phyloP scores from a whole-genome alignment of 2,113 vertebrate species.

The Campylomormyrus numenius region DNA sequence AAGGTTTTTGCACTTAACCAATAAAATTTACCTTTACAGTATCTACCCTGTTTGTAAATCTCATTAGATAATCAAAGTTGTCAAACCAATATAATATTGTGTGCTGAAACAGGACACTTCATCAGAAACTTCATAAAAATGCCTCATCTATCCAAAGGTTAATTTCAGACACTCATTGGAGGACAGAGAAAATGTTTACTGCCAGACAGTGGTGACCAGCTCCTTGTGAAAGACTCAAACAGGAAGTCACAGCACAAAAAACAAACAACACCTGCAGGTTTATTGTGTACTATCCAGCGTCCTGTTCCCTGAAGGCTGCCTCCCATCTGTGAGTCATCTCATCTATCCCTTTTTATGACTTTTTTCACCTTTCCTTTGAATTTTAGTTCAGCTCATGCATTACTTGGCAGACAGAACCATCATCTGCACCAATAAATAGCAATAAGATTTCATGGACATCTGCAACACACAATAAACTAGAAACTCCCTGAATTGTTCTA shows the following conservation, averaged over 20 bases:
- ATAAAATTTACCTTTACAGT: not conserved
- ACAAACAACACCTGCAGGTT: not conserved
- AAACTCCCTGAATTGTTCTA: not conserved
- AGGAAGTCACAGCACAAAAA: not conserved
- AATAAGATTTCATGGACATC: not conserved
- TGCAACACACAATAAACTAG: not conserved
- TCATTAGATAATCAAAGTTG: not conserved
- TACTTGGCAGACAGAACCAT: not conserved
- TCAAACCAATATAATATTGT: not conserved
- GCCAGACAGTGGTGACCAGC: not conserved
- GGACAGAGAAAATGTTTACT: not conserved
- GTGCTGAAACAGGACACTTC: not conserved
- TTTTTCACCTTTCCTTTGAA: not conserved
- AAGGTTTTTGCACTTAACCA: not conserved
- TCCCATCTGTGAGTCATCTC: not conserved
- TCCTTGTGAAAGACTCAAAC: not conserved
- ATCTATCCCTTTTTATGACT: not conserved
- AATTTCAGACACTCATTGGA: not conserved
- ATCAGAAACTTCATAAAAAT: not conserved
- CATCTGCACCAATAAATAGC: not conserved
- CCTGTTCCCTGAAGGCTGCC: not conserved
- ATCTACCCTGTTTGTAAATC: not conserved
- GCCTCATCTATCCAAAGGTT: not conserved
- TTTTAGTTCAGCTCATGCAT: not conserved
- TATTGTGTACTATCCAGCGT: not conserved